Conservation (phyloP, 2,888 invertebrate species). For the Druceiella hillmani region DNA sequence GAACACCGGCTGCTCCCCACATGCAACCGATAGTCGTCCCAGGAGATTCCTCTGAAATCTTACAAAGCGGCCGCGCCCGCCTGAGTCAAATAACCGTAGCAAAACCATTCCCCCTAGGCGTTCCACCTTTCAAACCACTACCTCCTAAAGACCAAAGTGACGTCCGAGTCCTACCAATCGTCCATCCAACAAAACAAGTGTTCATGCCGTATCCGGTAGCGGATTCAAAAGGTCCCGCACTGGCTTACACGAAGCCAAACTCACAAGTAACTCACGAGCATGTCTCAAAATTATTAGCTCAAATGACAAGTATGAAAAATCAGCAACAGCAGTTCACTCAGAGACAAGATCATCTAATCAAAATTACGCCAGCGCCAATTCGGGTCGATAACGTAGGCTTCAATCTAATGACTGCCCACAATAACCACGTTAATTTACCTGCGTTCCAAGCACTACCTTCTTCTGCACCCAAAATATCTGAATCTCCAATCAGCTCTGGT, state of each 20-base stretch:
- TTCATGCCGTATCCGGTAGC: slow-evolving; percentile 39
- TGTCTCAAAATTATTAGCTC: slow-evolving; percentile 23
- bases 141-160: slow-evolving; percentile 57
- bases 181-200: slow-evolving; percentile 34
- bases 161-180: slow-evolving; percentile 47
- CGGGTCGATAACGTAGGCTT: slow-evolving; percentile 31
- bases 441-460: slow-evolving; percentile 43
- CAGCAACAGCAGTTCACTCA: slow-evolving; percentile 27
- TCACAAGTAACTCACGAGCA: slow-evolving; percentile 40
- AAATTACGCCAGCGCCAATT: slow-evolving; percentile 37
- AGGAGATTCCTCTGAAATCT: slow-evolving; percentile 31
- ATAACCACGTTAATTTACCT: slow-evolving; percentile 36
- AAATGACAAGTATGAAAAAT: slow-evolving; percentile 43
- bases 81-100: slow-evolving; percentile 39
- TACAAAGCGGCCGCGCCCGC: slow-evolving; percentile 28
- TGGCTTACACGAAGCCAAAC: slow-evolving; percentile 34
- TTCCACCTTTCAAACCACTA: slow-evolving; percentile 76
- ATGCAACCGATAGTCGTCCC: slow-evolving; percentile 41
- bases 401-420: slow-evolving; percentile 30
- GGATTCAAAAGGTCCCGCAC: slow-evolving; percentile 37
- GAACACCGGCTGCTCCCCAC: slow-evolving; percentile 30
- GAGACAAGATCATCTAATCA: slow-evolving; percentile 25
- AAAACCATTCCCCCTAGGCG: slow-evolving; percentile 52
- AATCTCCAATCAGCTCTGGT: slow-evolving; percentile 32
- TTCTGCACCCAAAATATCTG: slow-evolving; percentile 47